Conservation (phyloP, 1,140 invertebrate genomes). For the Asbolus verrucosus region DNA sequence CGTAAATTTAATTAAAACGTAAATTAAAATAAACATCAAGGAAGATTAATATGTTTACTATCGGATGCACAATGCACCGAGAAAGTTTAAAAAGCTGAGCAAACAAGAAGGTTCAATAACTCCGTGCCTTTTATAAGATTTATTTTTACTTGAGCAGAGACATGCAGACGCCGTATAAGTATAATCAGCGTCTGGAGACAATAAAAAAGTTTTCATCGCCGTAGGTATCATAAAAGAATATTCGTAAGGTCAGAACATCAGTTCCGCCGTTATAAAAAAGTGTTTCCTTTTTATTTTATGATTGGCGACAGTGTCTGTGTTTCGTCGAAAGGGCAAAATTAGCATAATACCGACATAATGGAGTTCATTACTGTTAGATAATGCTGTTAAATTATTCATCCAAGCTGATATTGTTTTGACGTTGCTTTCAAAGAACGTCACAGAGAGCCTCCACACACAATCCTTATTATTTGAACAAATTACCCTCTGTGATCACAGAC, state of each 20-base stretch:
- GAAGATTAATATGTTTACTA: too few species aligned
- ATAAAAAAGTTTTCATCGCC: neutral
- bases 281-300: neutral
- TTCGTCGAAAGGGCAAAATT: neutral
- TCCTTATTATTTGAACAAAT: too few species aligned
- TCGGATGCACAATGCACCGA: too few species aligned
- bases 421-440: neutral
- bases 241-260: neutral
- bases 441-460: too few species aligned
- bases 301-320: neutral
- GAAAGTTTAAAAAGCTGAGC: too few species aligned
- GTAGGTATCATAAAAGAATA: neutral
- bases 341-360: neutral
- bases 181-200: neutral
- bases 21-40: too few species aligned
- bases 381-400: conserved; percentile 2
- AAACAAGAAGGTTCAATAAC: too few species aligned
- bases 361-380: conserved; percentile 8
- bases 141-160: neutral
- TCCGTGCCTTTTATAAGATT: too few species aligned
- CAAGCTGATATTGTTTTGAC: neutral
- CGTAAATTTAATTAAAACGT: too few species aligned
- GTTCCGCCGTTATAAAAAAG: neutral
- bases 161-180: neutral
- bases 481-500: neutral